These are phyloP conservation scores for Aporophyla lueneburgensis DNA, from an alignment of 2,888 invertebrate genomes.

Conservation along the genomic window DNA sequence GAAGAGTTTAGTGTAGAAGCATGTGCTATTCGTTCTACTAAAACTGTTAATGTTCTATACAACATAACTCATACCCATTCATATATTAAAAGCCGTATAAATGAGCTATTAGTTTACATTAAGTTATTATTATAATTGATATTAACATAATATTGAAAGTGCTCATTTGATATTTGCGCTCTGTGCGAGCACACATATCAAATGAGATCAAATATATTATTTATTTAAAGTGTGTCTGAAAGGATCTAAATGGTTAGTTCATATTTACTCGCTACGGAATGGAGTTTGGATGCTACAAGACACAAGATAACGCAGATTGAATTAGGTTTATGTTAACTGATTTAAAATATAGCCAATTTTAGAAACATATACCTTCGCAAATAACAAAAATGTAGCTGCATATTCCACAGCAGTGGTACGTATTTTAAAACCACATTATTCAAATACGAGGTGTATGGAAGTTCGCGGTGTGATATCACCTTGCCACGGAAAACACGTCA, in stretches of 20 bases:
- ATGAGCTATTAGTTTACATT: not conserved
- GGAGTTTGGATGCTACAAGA: conserved; percentile 16
- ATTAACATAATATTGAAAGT: not conserved
- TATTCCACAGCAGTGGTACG: too few species aligned
- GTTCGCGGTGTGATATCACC: too few species aligned
- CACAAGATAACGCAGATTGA: not conserved
- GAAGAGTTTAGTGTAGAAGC: not conserved
- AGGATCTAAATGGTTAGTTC: conserved; percentile 32
- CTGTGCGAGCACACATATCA: conserved; percentile 1
- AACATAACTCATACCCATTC: not conserved
- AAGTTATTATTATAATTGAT: not conserved
- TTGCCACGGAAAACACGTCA: too few species aligned
- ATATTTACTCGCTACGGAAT: conserved; percentile 41
- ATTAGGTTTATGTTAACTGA: too few species aligned
- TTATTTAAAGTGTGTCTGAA: conserved; percentile 45
- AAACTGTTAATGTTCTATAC: too few species aligned
- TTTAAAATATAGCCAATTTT: too few species aligned
- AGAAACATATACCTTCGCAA: too few species aligned
- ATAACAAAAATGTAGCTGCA: too few species aligned
- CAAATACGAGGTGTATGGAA: too few species aligned
- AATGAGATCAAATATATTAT: conserved; percentile 29
- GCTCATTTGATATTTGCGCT: too few species aligned
- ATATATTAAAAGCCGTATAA: not conserved
- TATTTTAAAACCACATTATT: too few species aligned
- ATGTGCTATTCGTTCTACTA: not conserved